Evolutionary conservation across 2,113 vertebrate genomes (phyloP).

Genomic region (rabbit (Oryctolagus cuniculus)): DNA sequence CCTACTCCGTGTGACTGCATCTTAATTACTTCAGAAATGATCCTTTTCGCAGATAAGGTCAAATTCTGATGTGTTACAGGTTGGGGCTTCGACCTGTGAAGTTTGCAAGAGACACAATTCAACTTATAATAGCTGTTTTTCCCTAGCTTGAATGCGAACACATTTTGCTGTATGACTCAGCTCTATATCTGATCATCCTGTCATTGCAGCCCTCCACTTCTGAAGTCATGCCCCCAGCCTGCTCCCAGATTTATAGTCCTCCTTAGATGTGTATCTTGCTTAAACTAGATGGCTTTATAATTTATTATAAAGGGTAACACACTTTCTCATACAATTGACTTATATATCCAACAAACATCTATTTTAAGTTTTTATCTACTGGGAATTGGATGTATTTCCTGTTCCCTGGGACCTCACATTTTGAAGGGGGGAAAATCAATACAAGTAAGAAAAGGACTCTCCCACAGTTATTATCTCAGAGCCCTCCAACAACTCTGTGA

Average conservation of each 20-base stretch:
- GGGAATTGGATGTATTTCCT: neutral
- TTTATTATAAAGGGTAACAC: neutral
- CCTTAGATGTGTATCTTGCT: neutral
- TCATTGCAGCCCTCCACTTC: neutral
- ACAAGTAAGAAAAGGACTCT: neutral
- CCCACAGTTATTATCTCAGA: neutral
- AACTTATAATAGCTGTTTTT: neutral
- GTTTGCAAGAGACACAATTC: neutral
- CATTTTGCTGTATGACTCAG: neutral
- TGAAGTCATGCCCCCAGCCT: neutral
- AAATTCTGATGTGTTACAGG: neutral
- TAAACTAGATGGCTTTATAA: slow-evolving; percentile 10
- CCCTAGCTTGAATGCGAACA: neutral
- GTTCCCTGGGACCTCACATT: neutral
- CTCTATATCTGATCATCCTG: neutral
- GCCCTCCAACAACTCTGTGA: neutral
- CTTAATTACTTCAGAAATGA: neutral
- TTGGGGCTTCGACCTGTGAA: neutral
- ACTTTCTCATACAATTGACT: neutral
- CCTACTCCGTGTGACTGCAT: neutral
- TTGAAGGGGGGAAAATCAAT: neutral
- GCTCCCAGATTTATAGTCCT: neutral
- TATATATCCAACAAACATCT: neutral
- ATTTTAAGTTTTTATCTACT: neutral
- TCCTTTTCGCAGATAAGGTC: neutral